phyloP scores from a whole-genome alignment of 2,888 invertebrate species.

The Xylota sylvarum region DNA sequence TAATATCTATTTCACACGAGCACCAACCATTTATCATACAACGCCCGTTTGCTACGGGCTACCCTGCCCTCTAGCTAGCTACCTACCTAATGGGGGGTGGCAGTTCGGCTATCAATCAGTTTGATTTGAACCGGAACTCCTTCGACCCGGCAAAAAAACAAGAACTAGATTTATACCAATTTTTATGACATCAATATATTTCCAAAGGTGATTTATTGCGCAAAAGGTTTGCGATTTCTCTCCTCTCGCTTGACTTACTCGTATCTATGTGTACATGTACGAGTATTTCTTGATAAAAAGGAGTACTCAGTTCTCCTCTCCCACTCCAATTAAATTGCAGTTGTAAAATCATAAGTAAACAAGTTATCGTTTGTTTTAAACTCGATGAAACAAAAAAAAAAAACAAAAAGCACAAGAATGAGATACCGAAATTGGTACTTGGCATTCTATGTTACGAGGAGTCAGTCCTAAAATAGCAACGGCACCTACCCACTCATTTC shows the following conservation, averaged over 20 bases:
- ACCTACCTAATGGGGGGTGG: constrained; percentile 65
- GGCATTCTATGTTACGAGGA: constrained; percentile 37
- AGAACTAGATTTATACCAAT: constrained; percentile 76
- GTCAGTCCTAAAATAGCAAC: constrained; percentile 26
- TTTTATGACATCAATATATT: constrained; percentile 77
- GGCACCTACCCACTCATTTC: constrained; percentile 2
- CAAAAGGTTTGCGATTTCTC: constrained; percentile 49
- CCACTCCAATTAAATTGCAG: constrained; percentile 47
- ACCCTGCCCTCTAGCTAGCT: constrained; percentile 26
- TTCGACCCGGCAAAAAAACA: constrained; percentile 50
- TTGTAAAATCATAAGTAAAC: constrained; percentile 55
- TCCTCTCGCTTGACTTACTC: constrained; percentile 35
- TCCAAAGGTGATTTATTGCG: constrained; percentile 71
- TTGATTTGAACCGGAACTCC: constrained; percentile 75
- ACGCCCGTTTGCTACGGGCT: constrained; percentile 33
- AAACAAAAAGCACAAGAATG: constrained; percentile 22
- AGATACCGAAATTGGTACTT: constrained; percentile 36
- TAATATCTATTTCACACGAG: constrained; percentile 77
- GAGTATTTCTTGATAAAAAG: constrained; percentile 3
- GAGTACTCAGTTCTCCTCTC: background rate
- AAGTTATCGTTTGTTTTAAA: constrained; percentile 56
- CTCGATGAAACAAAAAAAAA: background rate
- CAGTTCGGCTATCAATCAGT: constrained; percentile 72
- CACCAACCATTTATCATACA: constrained; percentile 72
- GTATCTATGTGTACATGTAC: no score